phyloP scores from a whole-genome alignment of 2,113 vertebrate genomes.

The Lepus europaeus region DNA sequence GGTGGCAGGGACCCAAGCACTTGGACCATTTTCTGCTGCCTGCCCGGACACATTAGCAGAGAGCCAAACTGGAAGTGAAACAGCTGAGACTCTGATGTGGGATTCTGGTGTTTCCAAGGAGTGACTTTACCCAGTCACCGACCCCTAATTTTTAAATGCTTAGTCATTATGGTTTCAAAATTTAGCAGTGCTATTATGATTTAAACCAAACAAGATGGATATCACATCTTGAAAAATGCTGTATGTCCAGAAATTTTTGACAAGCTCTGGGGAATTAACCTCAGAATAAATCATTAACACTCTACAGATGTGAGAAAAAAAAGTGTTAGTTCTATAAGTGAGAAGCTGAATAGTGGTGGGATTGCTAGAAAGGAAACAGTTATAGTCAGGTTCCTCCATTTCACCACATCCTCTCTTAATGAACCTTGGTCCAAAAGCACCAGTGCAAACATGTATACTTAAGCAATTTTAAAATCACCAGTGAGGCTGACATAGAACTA shows the following conservation, averaged over 20 bases:
- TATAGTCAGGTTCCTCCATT: background rate
- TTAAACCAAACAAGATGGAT: background rate
- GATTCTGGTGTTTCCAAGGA: no score
- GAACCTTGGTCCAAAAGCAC: background rate
- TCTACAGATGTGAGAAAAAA: background rate
- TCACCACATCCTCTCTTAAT: background rate
- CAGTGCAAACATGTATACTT: background rate
- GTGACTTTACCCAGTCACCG: no score
- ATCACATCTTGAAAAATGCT: background rate
- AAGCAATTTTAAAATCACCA: conserved; percentile 10
- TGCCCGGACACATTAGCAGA: no score
- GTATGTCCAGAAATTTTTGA: conserved; percentile 33
- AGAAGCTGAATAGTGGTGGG: background rate
- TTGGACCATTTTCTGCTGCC: no score
- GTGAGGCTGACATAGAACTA: conserved; percentile 5
- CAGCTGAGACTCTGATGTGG: no score
- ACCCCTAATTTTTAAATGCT: background rate
- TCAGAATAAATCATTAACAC: conserved; percentile 1
- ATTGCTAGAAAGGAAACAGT: background rate
- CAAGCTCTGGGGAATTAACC: background rate
- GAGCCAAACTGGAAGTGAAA: no score
- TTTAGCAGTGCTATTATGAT: background rate
- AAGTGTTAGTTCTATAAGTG: background rate
- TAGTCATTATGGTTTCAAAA: background rate
- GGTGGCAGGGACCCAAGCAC: no score